These are phyloP conservation scores for Rhizomys pruinosus DNA, from an alignment of 2,113 vertebrate genomes.

Conservation along the genomic window DNA sequence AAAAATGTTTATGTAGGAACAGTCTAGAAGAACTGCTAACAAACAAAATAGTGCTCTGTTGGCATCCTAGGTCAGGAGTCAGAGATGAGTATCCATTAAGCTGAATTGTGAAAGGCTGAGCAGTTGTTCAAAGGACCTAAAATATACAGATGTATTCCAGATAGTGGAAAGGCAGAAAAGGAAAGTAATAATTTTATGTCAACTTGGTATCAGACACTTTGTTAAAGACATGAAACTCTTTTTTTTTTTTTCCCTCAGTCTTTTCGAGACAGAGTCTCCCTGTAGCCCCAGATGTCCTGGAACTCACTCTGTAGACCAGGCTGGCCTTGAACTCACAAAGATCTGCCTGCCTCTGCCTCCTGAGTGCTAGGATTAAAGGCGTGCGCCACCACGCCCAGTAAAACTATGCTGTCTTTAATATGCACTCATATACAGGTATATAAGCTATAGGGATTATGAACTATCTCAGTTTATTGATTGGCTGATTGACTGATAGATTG, in stretches of 20 bases:
- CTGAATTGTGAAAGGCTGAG: slow-evolving; percentile 1
- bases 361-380: too few relatives aligned
- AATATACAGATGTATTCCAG: not conserved
- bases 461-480: too few relatives aligned
- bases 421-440: not conserved
- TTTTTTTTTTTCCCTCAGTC: too few relatives aligned
- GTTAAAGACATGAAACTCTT: not conserved
- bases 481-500: too few relatives aligned
- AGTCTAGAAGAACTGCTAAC: slow-evolving; percentile 23
- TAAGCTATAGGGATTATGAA: too few relatives aligned
- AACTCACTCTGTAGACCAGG: too few relatives aligned
- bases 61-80: not conserved
- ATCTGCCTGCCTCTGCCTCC: too few relatives aligned
- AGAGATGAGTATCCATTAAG: too few relatives aligned
- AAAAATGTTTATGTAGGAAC: slow-evolving; percentile 24
- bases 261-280: too few relatives aligned
- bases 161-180: not conserved
- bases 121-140: not conserved
- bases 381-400: too few relatives aligned
- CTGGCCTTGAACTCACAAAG: too few relatives aligned
- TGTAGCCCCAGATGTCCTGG: too few relatives aligned
- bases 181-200: slow-evolving; percentile 37
- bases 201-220: not conserved
- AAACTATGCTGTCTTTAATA: slow-evolving; percentile 42
- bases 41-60: not conserved